These are phyloP conservation scores for Macrobrachium nipponense DNA, from an alignment of 1,140 invertebrate genomes.

Conservation along the genomic window DNA sequence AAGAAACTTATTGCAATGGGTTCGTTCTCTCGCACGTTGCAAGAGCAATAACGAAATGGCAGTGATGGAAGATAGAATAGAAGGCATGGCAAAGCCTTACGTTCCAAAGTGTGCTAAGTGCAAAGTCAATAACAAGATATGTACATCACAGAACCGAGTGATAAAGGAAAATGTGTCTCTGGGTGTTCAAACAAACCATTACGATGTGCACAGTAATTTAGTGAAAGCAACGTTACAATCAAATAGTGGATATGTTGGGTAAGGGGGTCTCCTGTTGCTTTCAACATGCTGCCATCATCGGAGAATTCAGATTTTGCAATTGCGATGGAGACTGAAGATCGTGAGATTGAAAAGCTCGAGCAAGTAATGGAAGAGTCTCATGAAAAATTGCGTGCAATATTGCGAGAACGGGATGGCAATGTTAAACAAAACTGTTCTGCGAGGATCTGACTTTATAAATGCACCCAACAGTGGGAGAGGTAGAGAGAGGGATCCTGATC, in stretches of 20 bases:
- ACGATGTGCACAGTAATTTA: too few species aligned
- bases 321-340: neutral
- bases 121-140: neutral
- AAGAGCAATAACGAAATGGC: too few species aligned
- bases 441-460: too few species aligned
- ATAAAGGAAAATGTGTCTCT: neutral
- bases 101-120: conserved; percentile 13
- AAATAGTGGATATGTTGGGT: neutral
- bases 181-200: neutral
- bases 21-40: too few species aligned
- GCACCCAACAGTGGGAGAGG: too few species aligned
- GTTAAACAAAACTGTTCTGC: conserved; percentile 5
- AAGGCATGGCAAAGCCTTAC: neutral
- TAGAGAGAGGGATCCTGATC: too few species aligned
- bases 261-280: neutral
- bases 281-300: neutral
- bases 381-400: conserved; percentile 17
- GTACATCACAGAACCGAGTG: neutral
- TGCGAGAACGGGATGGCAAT: neutral
- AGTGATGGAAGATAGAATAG: too few species aligned
- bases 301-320: neutral
- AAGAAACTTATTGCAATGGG: too few species aligned
- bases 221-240: conserved; percentile 12
- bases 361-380: conserved; percentile 11
- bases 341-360: neutral